Conservation (phyloP, 2,113 vertebrate species). For the Chlorodrepanis virens region DNA sequence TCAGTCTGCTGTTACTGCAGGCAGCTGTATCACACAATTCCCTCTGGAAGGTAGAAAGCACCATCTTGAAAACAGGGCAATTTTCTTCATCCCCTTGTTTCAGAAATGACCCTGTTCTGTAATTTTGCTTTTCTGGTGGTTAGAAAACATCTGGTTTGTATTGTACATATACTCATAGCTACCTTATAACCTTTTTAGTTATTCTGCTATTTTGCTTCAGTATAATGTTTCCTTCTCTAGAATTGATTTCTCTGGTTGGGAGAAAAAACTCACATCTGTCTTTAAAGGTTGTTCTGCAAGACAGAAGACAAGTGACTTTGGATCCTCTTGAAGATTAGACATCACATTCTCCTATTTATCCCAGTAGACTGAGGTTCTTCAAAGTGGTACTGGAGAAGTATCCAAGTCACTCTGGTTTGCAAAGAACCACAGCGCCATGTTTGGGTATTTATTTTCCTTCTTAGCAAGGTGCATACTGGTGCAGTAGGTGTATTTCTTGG, state of each 20-base stretch:
- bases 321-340: background rate
- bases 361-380: background rate
- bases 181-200: background rate
- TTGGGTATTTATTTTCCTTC: background rate
- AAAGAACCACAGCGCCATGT: background rate
- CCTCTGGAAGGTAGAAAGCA: background rate
- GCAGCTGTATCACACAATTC: background rate
- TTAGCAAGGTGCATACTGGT: background rate
- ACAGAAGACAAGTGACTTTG: background rate
- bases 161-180: background rate
- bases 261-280: rapidly evolving
- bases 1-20: background rate
- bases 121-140: background rate
- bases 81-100: background rate
- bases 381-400: background rate
- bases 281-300: background rate
- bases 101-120: background rate
- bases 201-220: background rate
- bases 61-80: background rate
- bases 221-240: background rate
- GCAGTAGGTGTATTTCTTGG: background rate
- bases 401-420: background rate
- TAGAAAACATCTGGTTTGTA: background rate
- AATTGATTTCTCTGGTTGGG: background rate
- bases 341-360: background rate